These are phyloP conservation scores for Lydus trimaculatus DNA, from an alignment of 2,888 invertebrate species.

Conservation along the genomic window DNA sequence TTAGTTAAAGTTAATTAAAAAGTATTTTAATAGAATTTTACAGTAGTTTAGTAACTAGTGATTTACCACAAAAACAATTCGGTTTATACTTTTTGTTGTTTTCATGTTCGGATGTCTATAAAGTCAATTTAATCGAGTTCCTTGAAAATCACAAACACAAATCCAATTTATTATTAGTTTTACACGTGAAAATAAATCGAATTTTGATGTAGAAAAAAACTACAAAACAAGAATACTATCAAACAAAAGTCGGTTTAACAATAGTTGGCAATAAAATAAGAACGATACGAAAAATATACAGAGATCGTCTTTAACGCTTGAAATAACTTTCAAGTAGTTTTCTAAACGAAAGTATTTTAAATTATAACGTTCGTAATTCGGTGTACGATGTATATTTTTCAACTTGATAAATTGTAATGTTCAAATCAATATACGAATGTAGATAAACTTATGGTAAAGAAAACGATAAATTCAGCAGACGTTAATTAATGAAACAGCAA, in stretches of 20 bases:
- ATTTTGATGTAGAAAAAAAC: not conserved
- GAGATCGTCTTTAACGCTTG: constrained; percentile 31
- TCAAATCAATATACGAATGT: not conserved
- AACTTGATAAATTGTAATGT: constrained; percentile 26
- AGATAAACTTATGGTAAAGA: not conserved
- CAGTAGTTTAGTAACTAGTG: not conserved
- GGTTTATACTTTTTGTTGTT: not conserved
- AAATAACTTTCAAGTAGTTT: constrained; percentile 32
- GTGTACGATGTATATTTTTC: constrained; percentile 24
- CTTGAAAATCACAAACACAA: constrained; percentile 3
- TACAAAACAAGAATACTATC: not conserved
- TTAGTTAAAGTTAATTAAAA: not conserved
- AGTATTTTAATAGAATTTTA: not conserved
- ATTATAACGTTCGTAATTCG: constrained; percentile 23
- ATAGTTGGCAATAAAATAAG: constrained; percentile 14
- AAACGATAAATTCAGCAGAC: not conserved
- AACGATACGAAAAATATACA: constrained; percentile 30
- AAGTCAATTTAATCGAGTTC: constrained; percentile 5
- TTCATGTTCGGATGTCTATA: not conserved
- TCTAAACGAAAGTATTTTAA: constrained; percentile 28
- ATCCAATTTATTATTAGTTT: constrained; percentile 5
- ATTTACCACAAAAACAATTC: not conserved
- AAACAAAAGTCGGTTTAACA: not conserved
- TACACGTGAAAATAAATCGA: not conserved
- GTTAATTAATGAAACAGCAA: not conserved